phyloP scores from a whole-genome alignment of 2,113 vertebrate species.

The Eubucco bourcierii region DNA sequence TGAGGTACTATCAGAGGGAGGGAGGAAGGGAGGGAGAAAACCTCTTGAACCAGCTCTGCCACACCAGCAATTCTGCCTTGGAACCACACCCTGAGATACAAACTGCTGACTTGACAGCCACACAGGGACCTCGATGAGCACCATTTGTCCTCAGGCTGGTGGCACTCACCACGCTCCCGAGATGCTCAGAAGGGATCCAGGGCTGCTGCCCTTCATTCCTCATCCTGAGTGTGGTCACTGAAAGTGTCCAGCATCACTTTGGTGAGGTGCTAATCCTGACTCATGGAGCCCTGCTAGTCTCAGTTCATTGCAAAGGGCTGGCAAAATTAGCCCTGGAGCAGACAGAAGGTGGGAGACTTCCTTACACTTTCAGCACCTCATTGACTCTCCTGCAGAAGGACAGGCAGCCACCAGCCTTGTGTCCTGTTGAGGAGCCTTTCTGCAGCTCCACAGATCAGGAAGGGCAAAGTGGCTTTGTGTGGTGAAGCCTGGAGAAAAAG shows the following conservation, averaged over 20 bases:
- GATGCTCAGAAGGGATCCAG: not conserved
- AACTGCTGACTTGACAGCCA: not conserved
- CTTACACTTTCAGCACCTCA: not conserved
- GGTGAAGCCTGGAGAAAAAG: not conserved
- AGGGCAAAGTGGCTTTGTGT: rapidly evolving
- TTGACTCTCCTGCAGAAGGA: not conserved
- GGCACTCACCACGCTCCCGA: not conserved
- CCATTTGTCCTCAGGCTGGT: not conserved
- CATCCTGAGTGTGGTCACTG: not conserved
- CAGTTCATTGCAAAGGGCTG: not conserved
- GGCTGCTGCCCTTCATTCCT: not conserved
- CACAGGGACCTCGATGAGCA: not conserved
- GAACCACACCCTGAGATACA: slow-evolving; percentile 1
- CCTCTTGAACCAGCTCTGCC: slow-evolving; percentile 48
- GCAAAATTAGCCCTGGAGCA: not conserved
- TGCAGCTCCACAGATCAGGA: not conserved
- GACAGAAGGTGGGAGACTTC: not conserved
- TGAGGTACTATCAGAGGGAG: not conserved
- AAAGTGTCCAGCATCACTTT: not conserved
- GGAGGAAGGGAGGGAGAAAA: not conserved
- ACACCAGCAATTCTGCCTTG: not conserved
- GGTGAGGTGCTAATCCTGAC: not conserved
- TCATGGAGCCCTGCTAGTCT: not conserved
- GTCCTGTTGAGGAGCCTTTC: rapidly evolving
- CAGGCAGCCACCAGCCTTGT: not conserved